phyloP scores from a whole-genome alignment of 2,113 vertebrate species.

The Ranitomeya imitator region DNA sequence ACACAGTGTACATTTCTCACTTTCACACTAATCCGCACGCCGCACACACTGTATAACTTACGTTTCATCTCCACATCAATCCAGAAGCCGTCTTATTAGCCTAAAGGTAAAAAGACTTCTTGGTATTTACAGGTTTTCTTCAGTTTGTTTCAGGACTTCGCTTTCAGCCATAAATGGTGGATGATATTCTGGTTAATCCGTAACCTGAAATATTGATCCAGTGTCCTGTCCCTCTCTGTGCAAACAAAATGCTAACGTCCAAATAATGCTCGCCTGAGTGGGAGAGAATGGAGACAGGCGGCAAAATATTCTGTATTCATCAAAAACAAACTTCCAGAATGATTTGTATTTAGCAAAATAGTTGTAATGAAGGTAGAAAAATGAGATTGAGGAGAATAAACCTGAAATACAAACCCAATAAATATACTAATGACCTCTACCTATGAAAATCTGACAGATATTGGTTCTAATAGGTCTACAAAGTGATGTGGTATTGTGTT shows the following conservation, averaged over 20 bases:
- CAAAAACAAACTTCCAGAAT: not conserved
- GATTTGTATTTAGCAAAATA: not conserved
- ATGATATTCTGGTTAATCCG: constrained; percentile 73
- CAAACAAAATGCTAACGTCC: constrained; percentile 63
- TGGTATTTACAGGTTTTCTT: not conserved
- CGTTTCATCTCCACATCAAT: constrained; percentile 1
- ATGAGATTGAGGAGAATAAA: not conserved
- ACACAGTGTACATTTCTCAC: not conserved
- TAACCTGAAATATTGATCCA: constrained; percentile 79
- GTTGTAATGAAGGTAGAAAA: not conserved
- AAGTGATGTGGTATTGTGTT: not conserved
- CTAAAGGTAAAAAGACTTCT: not conserved
- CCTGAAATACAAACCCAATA: not conserved
- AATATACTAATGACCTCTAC: not conserved
- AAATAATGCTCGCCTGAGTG: constrained; percentile 41
- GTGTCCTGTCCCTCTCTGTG: constrained; percentile 57
- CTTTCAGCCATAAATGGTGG: constrained; percentile 36
- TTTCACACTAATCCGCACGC: not conserved
- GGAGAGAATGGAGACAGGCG: not conserved
- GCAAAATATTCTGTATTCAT: not conserved
- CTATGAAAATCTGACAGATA: not conserved
- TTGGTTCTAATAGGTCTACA: not conserved
- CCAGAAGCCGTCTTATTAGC: not conserved
- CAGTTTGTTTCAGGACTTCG: constrained; percentile 18
- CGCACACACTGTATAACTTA: constrained; percentile 12